Base-by-base conservation (phyloP, 2,113 vertebrate genomes). In the Oncorhynchus clarkii region DNA sequence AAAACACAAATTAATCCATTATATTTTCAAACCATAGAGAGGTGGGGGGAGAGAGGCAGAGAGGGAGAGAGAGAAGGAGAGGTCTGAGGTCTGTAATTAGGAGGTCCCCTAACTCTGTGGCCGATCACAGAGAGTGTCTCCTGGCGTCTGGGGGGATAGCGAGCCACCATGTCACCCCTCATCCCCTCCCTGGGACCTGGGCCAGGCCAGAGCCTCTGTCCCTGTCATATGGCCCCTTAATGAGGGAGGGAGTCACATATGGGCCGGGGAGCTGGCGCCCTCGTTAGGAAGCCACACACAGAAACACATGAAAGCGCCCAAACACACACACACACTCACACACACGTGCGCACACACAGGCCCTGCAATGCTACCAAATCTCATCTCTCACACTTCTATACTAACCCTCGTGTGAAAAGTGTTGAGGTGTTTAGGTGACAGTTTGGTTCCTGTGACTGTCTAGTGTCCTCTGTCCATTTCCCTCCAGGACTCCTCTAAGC, bases 181-280 rank as follows among this genome's bases (percentile, higher is more conserved):
- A 82, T 78, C 67, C n/a, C 76, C 80, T 24, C 87, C 77, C 82
- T 89, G 88, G 88, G 87, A 87, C 88, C 85, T 74, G 72, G 87
- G 88, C 89, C 91, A 89, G 87, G 88, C 88, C 91, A 89, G 87
- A 82, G 84, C 83, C 90, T 85, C 89, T 87, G 87, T 89, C 89
- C 85, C 85, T 91, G 90, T 92, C 91, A 90, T 90, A 86, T 85
- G 88, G 89, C 83, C 82, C 51, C 83, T 89, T 93, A 93, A 93
- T 93, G 91, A 93, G 89, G 85, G 90, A 91, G 92, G 85, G 90
- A 91, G 92, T 88, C 90, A 88, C 92, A 93, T 93, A 93, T 93
- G 92, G 90, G 90, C 82, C 29, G 75, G 88, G 78, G 89, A 90
- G 79, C 78, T 71, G 80, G 79, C 72, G 39, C 90, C 90, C 93